Base-by-base conservation (phyloP, 1,140 invertebrate species). In the Colletes latitarsis region DNA sequence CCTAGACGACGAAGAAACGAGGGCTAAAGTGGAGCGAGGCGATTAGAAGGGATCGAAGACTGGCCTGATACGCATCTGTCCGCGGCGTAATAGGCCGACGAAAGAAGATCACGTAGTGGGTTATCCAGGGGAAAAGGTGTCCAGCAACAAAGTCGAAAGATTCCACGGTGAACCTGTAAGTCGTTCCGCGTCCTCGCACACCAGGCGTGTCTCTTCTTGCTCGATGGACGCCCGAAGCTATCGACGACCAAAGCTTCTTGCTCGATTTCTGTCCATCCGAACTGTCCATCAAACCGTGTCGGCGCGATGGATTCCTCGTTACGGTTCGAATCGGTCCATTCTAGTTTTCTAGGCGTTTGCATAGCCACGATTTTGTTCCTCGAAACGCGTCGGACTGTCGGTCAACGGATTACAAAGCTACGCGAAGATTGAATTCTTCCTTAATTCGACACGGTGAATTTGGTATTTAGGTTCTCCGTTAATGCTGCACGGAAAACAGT, bases 171-270 rank as follows among this genome's bases (percentile, higher is more conserved):
- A 90, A 92, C 88, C 90, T 90, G 89, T 89, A 89, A 88, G 88
- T 88, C 92, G 92, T 92, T 93, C 92, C 92, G 91, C 92, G 90
- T 93, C 92, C 92, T 90, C 89, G 92, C 90, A 92, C 92, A 93
- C 80, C 90, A 89, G 91, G 91, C 89, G 89, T 91, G 90, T 89
- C 87, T 88, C 85, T 88, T 75, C 82, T 80, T 49, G 82, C 64
- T 71, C 85, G 67, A 67, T 41, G 30, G 68, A 64, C 53, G 70
- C 82, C 82, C 46, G 68, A 19, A 77, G 82, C 83, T 64, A 87
- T 75, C 73, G 49, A 84, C 76, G 70, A 77, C 71, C 71, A 55
- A 58, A 85, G 30, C 70, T 79, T 88, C 73, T 88, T 75, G 72
- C 68, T 79, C 68, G 63, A 78, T 79, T 83, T 78, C 76, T 76